phyloP scores from a whole-genome alignment of 2,113 vertebrate species.

The Aegotheles bennettii region DNA sequence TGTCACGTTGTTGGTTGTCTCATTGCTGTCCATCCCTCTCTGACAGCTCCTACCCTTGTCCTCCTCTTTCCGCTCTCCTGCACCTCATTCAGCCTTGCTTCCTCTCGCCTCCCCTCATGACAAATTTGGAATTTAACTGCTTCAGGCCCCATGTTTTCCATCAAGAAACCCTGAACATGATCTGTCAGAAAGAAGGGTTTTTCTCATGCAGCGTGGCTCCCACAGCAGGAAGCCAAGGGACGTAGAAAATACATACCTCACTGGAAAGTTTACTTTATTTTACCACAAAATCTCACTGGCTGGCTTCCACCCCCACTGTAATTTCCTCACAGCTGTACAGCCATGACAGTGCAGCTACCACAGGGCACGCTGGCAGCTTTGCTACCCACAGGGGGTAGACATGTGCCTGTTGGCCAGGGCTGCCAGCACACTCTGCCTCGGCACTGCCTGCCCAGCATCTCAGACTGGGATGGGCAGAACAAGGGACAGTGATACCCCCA shows the following conservation, averaged over 20 bases:
- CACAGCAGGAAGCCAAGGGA: constrained; percentile 28
- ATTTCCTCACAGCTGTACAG: constrained; percentile 13
- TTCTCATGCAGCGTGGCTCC: not conserved
- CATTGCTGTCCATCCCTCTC: not conserved
- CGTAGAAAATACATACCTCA: constrained; percentile 41
- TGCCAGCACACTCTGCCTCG: rapidly evolving
- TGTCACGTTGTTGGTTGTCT: not conserved
- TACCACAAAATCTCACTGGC: constrained; percentile 43
- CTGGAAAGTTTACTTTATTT: constrained; percentile 57
- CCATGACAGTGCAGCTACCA: not conserved
- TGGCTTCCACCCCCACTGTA: constrained; percentile 55
- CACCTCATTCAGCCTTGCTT: not conserved
- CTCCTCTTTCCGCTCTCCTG: not conserved
- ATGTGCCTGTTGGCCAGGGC: not conserved
- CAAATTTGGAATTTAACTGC: not conserved
- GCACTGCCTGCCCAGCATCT: rapidly evolving
- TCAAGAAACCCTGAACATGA: not conserved
- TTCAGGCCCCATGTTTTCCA: not conserved
- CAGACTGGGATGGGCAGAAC: rapidly evolving
- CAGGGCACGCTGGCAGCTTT: not conserved
- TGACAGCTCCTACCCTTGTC: not conserved
- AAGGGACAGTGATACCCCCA: not conserved
- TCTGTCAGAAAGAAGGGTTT: not conserved
- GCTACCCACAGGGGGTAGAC: not conserved
- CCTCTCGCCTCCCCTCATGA: not conserved